Evolutionary conservation across 2,888 invertebrate species (phyloP).

Genomic region (Cantharis rustica): DNA sequence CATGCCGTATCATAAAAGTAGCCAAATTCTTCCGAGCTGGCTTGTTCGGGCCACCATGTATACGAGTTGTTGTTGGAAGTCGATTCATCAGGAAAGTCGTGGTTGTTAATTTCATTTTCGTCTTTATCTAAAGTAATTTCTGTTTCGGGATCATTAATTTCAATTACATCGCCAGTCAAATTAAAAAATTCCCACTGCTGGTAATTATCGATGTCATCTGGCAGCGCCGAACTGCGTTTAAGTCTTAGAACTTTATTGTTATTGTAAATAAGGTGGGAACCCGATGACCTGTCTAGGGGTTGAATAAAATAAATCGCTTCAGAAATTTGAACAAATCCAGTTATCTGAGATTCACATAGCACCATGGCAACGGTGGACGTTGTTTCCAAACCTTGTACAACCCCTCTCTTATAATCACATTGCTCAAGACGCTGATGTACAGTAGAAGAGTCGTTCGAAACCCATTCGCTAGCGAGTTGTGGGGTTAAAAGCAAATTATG

Average conservation of each 20-base stretch:
- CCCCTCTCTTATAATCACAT: conserved; percentile 47
- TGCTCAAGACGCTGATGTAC: conserved; percentile 25
- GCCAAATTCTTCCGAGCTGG: conserved; percentile 53
- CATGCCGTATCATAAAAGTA: conserved; percentile 58
- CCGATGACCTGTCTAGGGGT: conserved; percentile 37
- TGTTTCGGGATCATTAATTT: conserved; percentile 45
- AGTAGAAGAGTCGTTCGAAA: conserved; percentile 35
- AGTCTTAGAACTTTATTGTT: conserved; percentile 4
- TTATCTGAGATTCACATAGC: conserved; percentile 42
- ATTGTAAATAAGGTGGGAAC: conserved; percentile 19
- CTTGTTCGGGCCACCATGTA: conserved; percentile 42
- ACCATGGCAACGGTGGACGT: conserved; percentile 45
- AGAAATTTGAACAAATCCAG: conserved; percentile 45
- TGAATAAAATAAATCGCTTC: conserved; percentile 45
- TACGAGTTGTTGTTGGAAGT: neutral
- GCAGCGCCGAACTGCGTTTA: neutral
- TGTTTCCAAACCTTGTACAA: conserved; percentile 40
- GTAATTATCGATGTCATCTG: conserved; percentile 5
- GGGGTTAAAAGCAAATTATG: conserved; percentile 43
- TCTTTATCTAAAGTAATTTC: conserved; percentile 25
- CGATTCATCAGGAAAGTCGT: conserved; percentile 12
- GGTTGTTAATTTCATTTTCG: conserved; percentile 14
- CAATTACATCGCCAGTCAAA: conserved; percentile 58
- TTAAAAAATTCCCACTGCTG: conserved; percentile 49
- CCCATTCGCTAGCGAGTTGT: conserved; percentile 43